Percentiles rank a stretch among this genome's conserved stretches.
Evolutionary conservation across 2,888 invertebrate genomes (phyloP).

Genomic region (Cryptocephalus primarius): DNA sequence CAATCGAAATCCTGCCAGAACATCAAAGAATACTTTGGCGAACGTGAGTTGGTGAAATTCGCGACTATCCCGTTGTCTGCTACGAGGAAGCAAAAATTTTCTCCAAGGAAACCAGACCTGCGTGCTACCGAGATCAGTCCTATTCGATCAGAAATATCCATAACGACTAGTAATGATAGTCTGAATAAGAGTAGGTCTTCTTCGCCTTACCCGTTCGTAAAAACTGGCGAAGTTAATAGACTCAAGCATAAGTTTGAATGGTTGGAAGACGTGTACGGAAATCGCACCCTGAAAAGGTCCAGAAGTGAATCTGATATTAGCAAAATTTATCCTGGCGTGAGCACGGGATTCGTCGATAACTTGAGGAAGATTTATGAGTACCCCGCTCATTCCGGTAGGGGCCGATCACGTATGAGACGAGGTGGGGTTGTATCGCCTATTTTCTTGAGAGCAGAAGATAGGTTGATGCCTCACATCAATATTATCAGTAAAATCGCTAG

Average conservation of each 20-base stretch:
- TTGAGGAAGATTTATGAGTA: conserved; percentile 51
- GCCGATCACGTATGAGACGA: conserved; percentile 39
- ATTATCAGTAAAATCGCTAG: conserved; percentile 80
- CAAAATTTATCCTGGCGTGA: conserved; percentile 42
- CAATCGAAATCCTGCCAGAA: conserved; percentile 59
- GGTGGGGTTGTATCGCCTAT: conserved; percentile 51
- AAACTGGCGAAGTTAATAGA: conserved; percentile 66
- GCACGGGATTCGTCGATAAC: conserved; percentile 46
- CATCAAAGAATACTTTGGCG: conserved; percentile 74
- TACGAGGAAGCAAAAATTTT: conserved; percentile 40
- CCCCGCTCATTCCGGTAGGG: conserved; percentile 35
- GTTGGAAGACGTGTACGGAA: conserved; percentile 34
- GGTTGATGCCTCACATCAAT: conserved; percentile 80
- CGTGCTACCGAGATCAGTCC: conserved; percentile 35
- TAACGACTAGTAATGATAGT: conserved; percentile 52
- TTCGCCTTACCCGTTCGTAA: conserved; percentile 63
- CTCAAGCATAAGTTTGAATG: conserved; percentile 71
- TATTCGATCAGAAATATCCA: conserved; percentile 30
- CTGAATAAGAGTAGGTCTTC: conserved; percentile 59
- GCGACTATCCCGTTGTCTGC: conserved; percentile 42
- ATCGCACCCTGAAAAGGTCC: conserved; percentile 37
- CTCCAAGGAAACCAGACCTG: conserved; percentile 31
- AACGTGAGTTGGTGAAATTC: conserved; percentile 51
- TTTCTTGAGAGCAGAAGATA: conserved; percentile 53
- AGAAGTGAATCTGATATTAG: conserved; percentile 72